Evolutionary conservation across 2,888 invertebrate species (phyloP), one percentile per base, ranked within the genome.

Genomic region (Dilophus febrilis): DNA sequence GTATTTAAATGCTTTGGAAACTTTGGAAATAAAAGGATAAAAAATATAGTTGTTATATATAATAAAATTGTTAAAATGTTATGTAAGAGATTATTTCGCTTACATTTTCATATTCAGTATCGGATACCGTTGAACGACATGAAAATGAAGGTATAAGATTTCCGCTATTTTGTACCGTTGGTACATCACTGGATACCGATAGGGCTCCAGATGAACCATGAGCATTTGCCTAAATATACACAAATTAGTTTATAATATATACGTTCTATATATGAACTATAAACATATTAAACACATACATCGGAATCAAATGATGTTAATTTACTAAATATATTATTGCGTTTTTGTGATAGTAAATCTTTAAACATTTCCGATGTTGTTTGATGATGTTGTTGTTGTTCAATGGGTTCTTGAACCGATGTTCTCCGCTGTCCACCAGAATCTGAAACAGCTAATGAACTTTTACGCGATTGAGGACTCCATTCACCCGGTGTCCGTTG

Each of bases 291-390:
- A 22, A 6, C 4, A 22, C 22, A 22, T 70, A 90, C 87, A 65
- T 92, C 91, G 1, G 88, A 86, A 54, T 83, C 94, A 58, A 80
- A 87, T 7, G 83, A 91, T 41, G 87, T 85, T 41, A 91, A 67
- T 64, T 84, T 88, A 58, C 82, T 84, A 47, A 88, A 70, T 22
- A 90, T 67, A 53, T 84, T 73, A 55, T 90, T 83, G 49, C 90
- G 75, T 61, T 94, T 94, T 58, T 90, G 90, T 48, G 84, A 86
- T 50, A 94, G 70, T 73, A 94, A 81, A 54, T 92, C 92, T 54
- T 88, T 77, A 59, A 94, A 85, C 75, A 91, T 88, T 54, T 92
- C 92, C 1, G 88, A 77, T 3, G 88, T 82, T 37, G 82, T 81
- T 51, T 81, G 81, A 4, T 72, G 72, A 46, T 74, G 74, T 5